Base-by-base conservation (phyloP, 2,888 invertebrate species). In the Papilio gigon region DNA sequence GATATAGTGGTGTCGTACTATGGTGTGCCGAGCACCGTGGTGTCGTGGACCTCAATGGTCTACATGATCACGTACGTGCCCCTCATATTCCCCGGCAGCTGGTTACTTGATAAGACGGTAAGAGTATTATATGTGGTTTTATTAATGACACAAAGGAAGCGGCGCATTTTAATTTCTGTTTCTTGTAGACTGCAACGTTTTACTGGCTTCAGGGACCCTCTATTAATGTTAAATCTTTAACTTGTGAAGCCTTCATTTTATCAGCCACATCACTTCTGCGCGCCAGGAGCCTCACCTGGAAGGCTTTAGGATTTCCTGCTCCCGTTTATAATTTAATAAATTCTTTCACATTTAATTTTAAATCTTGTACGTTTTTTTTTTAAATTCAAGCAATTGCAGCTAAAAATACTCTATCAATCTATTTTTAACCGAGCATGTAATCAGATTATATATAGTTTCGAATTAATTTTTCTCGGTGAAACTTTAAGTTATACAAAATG, bases 31-130 rank as follows among this genome's bases (percentile, higher is more conserved):
- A 93, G 93, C 35, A 93, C 93, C 27, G 89, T 94, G 76, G 97
- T 99, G 75, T 96, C 99, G 81, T 98, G 98, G 98, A 97, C 99
- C 1, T 98, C 98, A 8, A 98, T 99, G 96, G 95, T 99, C 80
- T 99, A 96, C 87, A 99, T 99, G 99, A 93, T 98, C 75, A 94
- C 96, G 1, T 99, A 99, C 86, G 97, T 99, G 84, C 98, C 99
- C 6, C 94, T 99, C 76, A 98, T 99, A 82, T 97, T 99, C 80
- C 99, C 99, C 1, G 99, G 96, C n/a, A 98, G 98, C 84, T 99
- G 97, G 95, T 93, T 99, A 65, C 93, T 99, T 78, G 97, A 99
- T 84, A 97, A 95, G 92, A 95, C 95, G 93, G 99, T 97, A 85
- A 95, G 96, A 93, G 9, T 71, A 1, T 47, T n/a, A n/a, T n/a